Conservation (phyloP, 2,113 vertebrate species). For the Cottus gobio region DNA sequence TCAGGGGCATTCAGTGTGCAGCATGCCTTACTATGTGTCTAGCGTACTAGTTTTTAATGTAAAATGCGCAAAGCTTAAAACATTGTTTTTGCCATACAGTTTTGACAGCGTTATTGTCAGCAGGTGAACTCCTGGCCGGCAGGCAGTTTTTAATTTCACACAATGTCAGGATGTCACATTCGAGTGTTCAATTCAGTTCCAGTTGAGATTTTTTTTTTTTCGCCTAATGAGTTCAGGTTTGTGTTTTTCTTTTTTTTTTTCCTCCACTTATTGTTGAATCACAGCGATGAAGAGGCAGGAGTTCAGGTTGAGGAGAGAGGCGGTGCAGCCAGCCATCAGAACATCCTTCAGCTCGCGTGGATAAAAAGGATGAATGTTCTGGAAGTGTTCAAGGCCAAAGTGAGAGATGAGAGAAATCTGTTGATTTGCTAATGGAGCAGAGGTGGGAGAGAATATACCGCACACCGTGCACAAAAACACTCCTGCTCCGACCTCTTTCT, state of each 20-base stretch:
- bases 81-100: constrained; percentile 14
- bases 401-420: constrained; percentile 66
- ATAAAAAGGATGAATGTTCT: constrained; percentile 62
- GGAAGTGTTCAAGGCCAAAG: constrained; percentile 71
- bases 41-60: not conserved
- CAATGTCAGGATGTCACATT: constrained; percentile 47
- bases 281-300: constrained; percentile 36
- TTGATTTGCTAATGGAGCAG: constrained; percentile 74
- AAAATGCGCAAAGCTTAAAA: constrained; percentile 28
- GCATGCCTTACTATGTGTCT: not conserved
- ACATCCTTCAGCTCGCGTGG: constrained; percentile 57
- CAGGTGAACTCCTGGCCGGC: constrained; percentile 7
- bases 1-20: not conserved
- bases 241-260: constrained; percentile 5
- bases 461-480: constrained; percentile 41
- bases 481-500: constrained; percentile 42
- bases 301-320: constrained; percentile 45
- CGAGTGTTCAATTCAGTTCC: constrained; percentile 38
- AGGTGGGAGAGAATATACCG: constrained; percentile 42
- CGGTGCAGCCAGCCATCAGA: constrained; percentile 48
- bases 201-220: constrained; percentile 18
- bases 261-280: constrained; percentile 40
- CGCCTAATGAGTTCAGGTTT: constrained; percentile 49
- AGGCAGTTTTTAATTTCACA: constrained; percentile 41
- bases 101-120: constrained; percentile 25